These are phyloP conservation scores for Lucinisca nassula DNA, from an alignment of 2,888 invertebrate genomes.

Conservation along the genomic window DNA sequence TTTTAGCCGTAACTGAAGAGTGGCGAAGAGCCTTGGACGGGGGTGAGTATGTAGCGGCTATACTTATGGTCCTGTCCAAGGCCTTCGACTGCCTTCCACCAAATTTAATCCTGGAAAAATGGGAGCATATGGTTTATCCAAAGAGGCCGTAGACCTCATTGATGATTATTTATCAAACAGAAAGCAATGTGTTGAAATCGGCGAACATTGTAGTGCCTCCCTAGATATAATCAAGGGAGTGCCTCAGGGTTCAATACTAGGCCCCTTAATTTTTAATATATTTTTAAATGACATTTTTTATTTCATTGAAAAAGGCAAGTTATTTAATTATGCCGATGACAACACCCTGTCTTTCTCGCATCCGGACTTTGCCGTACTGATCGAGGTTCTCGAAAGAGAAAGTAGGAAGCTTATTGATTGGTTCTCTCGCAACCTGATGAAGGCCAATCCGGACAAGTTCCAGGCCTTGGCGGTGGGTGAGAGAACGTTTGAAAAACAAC, in stretches of 20 bases:
- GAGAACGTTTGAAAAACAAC: too few species aligned
- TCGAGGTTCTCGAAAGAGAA: not conserved
- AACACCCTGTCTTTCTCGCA: constrained; percentile 28
- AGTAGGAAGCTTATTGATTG: not conserved
- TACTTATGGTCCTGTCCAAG: not conserved
- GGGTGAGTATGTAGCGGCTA: not conserved
- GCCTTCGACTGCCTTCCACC: not conserved
- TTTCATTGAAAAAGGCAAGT: not conserved
- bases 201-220: constrained; percentile 19
- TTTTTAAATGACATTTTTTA: constrained; percentile 31
- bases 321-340: constrained; percentile 54
- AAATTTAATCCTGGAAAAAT: not conserved
- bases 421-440: not conserved
- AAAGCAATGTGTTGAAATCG: too few species aligned
- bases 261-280: constrained; percentile 35
- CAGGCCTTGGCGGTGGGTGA: too few species aligned
- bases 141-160: not conserved
- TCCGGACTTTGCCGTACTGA: too few species aligned
- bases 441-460: not conserved
- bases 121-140: not conserved
- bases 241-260: constrained; percentile 28
- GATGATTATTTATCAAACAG: too few species aligned
- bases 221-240: constrained; percentile 31
- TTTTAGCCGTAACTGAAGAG: not conserved
- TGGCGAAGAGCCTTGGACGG: not conserved